A percentile compares a stretch with the other conserved stretches of the same genome.
Conservation (phyloP, 2,888 invertebrate species). For the Corbicula japonica region DNA sequence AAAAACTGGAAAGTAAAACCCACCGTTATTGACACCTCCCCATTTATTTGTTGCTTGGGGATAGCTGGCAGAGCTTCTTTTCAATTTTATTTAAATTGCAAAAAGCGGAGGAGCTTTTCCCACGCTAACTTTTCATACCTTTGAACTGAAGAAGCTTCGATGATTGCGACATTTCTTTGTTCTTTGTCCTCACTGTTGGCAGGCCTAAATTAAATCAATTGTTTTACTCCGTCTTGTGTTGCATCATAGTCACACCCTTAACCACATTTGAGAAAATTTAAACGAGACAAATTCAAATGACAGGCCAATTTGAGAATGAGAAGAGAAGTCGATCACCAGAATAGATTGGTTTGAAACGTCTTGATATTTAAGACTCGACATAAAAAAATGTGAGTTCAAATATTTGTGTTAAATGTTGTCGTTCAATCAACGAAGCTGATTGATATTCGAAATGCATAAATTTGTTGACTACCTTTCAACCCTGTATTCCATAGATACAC, state of each 20-base stretch:
- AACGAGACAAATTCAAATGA: neutral
- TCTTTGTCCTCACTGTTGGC: slow-evolving; percentile 14
- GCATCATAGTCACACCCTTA: slow-evolving; percentile 16
- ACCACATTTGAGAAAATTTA: slow-evolving; percentile 16
- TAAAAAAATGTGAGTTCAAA: too few relatives aligned
- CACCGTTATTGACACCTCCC: too few relatives aligned
- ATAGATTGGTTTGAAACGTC: slow-evolving; percentile 12
- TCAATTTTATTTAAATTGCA: neutral
- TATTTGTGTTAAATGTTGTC: too few relatives aligned
- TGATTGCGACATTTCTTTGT: slow-evolving; percentile 29
- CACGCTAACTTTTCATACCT: slow-evolving; percentile 29
- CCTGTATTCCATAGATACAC: too few relatives aligned
- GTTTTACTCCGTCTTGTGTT: slow-evolving; percentile 18
- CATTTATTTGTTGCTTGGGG: too few relatives aligned
- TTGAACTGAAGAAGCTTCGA: slow-evolving; percentile 9
- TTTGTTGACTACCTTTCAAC: too few relatives aligned
- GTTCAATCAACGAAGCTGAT: too few relatives aligned
- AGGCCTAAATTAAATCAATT: slow-evolving; percentile 24
- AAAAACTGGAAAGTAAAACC: too few relatives aligned
- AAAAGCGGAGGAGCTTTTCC: slow-evolving; percentile 22
- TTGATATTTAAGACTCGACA: too few relatives aligned
- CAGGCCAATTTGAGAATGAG: slow-evolving; percentile 13
- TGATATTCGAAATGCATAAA: too few relatives aligned
- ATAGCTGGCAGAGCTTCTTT: neutral
- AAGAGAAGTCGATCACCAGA: neutral